Conservation (phyloP, 2,113 vertebrate genomes). For the Ptychochromis oligacanthus region DNA sequence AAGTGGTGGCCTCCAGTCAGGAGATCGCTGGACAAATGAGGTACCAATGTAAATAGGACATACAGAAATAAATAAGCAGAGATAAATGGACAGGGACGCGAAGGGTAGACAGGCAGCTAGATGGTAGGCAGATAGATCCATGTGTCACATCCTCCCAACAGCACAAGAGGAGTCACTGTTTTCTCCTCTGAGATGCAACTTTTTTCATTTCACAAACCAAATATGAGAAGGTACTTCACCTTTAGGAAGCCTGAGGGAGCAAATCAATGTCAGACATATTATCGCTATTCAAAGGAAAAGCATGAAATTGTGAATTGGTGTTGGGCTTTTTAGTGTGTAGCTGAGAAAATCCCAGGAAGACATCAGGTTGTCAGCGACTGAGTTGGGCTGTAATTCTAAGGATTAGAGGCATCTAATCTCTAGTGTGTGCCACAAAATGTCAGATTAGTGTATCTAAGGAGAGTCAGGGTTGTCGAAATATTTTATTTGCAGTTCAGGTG, state of each 20-base stretch:
- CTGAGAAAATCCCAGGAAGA: neutral
- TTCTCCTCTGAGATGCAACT: neutral
- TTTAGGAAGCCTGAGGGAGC: neutral
- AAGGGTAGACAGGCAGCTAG: too few species aligned
- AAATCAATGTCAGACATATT: rapidly evolving
- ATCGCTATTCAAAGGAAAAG: neutral
- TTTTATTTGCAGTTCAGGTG: neutral
- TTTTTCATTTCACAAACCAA: neutral
- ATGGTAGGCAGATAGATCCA: rapidly evolving
- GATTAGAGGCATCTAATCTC: slow-evolving; percentile 11
- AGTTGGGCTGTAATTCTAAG: neutral
- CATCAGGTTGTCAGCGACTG: neutral
- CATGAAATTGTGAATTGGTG: neutral
- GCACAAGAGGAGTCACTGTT: neutral
- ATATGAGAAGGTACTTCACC: neutral
- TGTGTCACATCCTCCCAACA: neutral
- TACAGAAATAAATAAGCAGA: neutral
- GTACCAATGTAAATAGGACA: neutral
- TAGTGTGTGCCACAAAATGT: neutral
- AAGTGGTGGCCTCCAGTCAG: too few species aligned
- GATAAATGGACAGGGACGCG: too few species aligned
- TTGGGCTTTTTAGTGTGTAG: neutral
- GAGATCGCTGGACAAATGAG: too few species aligned
- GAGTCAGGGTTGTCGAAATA: neutral
- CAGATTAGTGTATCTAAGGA: neutral